A percentile compares a stretch with the other conserved stretches of the same genome.
Evolutionary conservation across 1,140 invertebrate genomes (phyloP).

Genomic region (Ceratitis capitata): DNA sequence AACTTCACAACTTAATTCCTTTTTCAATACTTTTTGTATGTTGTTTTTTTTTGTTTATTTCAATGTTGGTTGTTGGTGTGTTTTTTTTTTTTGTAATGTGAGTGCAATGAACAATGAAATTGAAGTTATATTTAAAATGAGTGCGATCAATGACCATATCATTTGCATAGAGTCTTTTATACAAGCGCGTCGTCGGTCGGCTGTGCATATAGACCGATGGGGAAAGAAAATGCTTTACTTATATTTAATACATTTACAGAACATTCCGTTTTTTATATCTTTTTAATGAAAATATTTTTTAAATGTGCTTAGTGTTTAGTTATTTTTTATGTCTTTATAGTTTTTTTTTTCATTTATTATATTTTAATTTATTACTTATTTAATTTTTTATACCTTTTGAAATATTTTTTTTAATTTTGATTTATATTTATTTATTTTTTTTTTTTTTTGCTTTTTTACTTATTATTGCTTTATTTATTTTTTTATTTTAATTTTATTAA

Average conservation of each 20-base stretch:
- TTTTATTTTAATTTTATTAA: too few species aligned
- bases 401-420: too few species aligned
- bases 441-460: too few species aligned
- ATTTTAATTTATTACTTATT: too few species aligned
- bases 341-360: too few species aligned
- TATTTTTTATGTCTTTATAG: not conserved
- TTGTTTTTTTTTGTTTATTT: not conserved
- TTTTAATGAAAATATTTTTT: not conserved
- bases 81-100: not conserved
- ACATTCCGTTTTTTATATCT: too few species aligned
- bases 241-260: too few species aligned
- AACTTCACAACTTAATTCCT: not conserved
- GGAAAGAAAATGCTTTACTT: too few species aligned
- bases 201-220: not conserved
- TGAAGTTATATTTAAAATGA: conserved; percentile 2
- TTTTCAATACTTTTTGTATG: too few species aligned
- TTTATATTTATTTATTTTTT: too few species aligned
- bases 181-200: not conserved
- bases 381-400: too few species aligned
- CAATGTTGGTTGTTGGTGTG: not conserved
- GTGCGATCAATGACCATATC: conserved; percentile 20
- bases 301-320: not conserved
- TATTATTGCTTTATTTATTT: too few species aligned
- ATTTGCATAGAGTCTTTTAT: conserved; percentile 7
- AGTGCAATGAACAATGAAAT: conserved; percentile 37